phyloP scores from a whole-genome alignment of 2,113 vertebrate species.

The Marmota flaviventris region DNA sequence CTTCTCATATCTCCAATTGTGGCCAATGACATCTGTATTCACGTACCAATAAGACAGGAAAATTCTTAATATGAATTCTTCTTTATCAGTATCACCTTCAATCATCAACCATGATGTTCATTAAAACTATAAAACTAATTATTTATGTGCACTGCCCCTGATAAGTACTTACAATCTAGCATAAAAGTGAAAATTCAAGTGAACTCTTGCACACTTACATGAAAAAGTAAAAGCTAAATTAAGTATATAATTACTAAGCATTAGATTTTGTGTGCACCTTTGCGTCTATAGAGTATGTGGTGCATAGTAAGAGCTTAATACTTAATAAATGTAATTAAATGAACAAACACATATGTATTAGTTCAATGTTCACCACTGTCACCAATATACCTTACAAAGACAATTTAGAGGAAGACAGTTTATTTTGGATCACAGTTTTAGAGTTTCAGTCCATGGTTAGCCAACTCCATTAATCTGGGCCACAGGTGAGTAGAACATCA shows the following conservation, averaged over 20 bases:
- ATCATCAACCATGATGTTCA: background rate
- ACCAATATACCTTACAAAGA: too few species aligned
- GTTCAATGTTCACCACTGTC: too few species aligned
- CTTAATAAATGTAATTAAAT: background rate
- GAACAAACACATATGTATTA: background rate
- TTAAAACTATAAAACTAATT: background rate
- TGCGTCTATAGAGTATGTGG: background rate
- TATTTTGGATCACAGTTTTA: too few species aligned
- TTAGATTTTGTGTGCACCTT: background rate
- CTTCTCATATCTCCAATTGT: background rate
- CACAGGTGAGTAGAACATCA: too few species aligned
- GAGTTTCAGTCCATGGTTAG: too few species aligned
- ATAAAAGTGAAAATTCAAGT: background rate
- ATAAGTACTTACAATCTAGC: background rate
- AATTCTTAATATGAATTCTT: background rate
- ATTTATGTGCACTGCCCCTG: background rate
- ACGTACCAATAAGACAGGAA: background rate
- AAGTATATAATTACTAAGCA: background rate
- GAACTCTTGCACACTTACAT: background rate
- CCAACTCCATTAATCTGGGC: too few species aligned
- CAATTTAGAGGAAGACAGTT: too few species aligned
- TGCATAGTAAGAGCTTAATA: background rate
- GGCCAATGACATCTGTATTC: background rate
- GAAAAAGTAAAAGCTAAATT: constrained; percentile 36
- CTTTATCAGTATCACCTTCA: background rate